Base-by-base conservation (phyloP, 2,888 invertebrate species). In the Chirona hameri region DNA sequence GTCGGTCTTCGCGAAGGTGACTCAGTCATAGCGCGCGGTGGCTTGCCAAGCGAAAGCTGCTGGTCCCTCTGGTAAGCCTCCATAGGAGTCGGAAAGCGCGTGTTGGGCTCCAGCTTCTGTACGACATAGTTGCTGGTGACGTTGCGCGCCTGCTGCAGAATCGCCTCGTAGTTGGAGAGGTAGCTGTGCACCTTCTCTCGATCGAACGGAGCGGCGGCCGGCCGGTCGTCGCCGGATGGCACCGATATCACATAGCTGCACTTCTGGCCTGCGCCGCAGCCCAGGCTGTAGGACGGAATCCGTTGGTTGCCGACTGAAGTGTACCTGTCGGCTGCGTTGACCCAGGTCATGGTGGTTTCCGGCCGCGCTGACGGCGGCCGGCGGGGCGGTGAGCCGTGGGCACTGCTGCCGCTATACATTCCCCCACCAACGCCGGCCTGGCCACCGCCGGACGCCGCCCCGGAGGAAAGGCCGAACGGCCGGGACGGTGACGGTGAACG, bases 51-150 rank as follows among this genome's bases (percentile, higher is more conserved):
- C 10, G 65, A 1, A 0, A 9, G 69, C 39, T 39, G 39, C 39
- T 39, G 76, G 76, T 76, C 76, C 39, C 76, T 31, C 39, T 39
- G 76, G 39, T 76, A 76, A 3, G 76, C 76, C 76, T 76, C 76
- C 76, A 76, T 76, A 18, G 76, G 76, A 9, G 39, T 27, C 39
- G 76, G 76, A 24, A 76, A 76, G 9, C 39, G 76, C 76, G 18
- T 39, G 39, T 39, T 4, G 21, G 39, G 76, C 76, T 76, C 76
- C 39, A 76, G 76, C 76, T 76, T 76, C 39, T 76, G 76, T 21
- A 76, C 76, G 21, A 76, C 27, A 24, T 76, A 76, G 39, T 39
- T 76, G 76, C 76, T 76, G 39, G 76, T 76, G 21, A 39, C 39
- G 39, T 76, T 76, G 21, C 76, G 31, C 39, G 76, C 76, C 76